A percentile compares a stretch with the other conserved stretches of the same genome.
These are phyloP conservation scores for Subanguina moxae DNA, from an alignment of 1,140 invertebrate genomes.

Conservation along the genomic window DNA sequence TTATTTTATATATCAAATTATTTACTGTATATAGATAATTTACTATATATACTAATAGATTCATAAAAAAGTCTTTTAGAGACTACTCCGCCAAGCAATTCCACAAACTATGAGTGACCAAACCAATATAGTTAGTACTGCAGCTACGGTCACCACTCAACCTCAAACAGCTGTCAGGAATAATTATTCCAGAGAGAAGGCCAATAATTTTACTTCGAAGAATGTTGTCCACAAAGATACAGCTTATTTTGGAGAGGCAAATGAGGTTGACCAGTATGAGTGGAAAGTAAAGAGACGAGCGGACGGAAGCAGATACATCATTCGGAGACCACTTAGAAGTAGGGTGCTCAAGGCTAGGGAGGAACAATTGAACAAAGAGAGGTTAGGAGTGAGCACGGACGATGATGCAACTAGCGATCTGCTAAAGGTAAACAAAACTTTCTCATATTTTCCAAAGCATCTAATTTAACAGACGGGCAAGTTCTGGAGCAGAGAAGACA, in stretches of 20 bases:
- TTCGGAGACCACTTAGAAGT: conserved; percentile 67
- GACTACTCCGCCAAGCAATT: conserved; percentile 70
- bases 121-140: conserved; percentile 9
- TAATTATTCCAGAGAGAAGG: background rate
- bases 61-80: conserved; percentile 60
- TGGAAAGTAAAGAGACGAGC: conserved; percentile 58
- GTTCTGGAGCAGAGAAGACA: conserved; percentile 76
- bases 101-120: conserved; percentile 61
- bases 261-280: conserved; percentile 18
- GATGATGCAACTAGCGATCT: conserved; percentile 77
- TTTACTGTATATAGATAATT: too few relatives aligned
- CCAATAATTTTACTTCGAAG: background rate
- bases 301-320: conserved; percentile 76
- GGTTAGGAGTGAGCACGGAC: conserved; percentile 73
- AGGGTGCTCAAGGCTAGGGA: conserved; percentile 70
- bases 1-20: too few relatives aligned
- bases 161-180: background rate
- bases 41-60: too few relatives aligned
- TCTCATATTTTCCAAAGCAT: too few relatives aligned
- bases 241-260: background rate
- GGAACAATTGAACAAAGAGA: conserved; percentile 69
- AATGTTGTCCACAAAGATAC: background rate
- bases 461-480: conserved; percentile 69
- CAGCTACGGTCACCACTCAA: background rate
- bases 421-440: conserved; percentile 51